A percentile compares a stretch with the other conserved stretches of the same genome.
These are phyloP conservation scores for Apeltes quadracus DNA, from an alignment of 2,113 vertebrate genomes.

Conservation along the genomic window DNA sequence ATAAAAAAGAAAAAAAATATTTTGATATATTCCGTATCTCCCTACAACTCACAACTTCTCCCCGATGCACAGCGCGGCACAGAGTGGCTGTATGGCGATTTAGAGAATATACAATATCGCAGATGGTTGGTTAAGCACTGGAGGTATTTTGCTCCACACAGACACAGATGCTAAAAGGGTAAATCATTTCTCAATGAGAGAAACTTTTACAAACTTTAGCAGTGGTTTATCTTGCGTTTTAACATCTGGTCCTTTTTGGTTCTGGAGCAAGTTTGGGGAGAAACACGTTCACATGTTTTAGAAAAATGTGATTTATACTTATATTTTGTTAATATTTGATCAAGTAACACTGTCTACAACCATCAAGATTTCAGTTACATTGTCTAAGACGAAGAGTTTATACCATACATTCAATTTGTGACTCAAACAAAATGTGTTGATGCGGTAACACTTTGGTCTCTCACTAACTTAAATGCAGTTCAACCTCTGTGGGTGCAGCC, in stretches of 20 bases:
- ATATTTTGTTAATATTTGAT: constrained; percentile 15
- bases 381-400: constrained; percentile 4
- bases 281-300: constrained; percentile 34
- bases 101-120: constrained; percentile 61
- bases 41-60: constrained; percentile 51
- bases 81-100: constrained; percentile 60
- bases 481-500: not conserved
- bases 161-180: constrained; percentile 44
- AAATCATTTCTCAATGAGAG: constrained; percentile 23
- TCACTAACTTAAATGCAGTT: constrained; percentile 8
- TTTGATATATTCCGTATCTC: constrained; percentile 53
- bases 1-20: constrained; percentile 23
- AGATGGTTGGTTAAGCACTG: constrained; percentile 49
- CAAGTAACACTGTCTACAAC: constrained; percentile 12
- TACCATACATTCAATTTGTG: constrained; percentile 20
- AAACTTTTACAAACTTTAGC: constrained; percentile 22
- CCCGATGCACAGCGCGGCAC: constrained; percentile 64
- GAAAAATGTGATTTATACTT: constrained; percentile 1
- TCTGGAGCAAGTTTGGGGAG: constrained; percentile 11
- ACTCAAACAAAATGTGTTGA: constrained; percentile 8
- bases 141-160: constrained; percentile 50
- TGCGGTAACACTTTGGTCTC: constrained; percentile 25
- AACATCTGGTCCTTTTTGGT: constrained; percentile 15
- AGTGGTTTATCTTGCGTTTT: constrained; percentile 3
- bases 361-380: constrained; percentile 5